phyloP scores from a whole-genome alignment of 2,888 invertebrate species.

The Macrostomum cliftonense region DNA sequence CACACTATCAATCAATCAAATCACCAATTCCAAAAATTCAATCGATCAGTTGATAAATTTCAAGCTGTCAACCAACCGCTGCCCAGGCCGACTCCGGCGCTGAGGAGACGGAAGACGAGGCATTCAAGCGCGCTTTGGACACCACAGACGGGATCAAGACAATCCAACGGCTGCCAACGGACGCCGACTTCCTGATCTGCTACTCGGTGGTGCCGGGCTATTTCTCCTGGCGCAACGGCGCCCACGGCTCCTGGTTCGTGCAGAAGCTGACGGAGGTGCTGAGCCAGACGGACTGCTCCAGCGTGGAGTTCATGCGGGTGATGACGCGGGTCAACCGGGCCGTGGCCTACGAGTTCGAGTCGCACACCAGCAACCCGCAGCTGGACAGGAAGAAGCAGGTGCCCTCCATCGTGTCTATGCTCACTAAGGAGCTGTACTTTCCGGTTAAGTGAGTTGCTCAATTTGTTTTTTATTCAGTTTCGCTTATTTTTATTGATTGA shows the following conservation, averaged over 20 bases:
- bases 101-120: too few species aligned
- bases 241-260: slow-evolving; percentile 85
- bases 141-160: too few species aligned
- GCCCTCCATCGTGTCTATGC: slow-evolving; percentile 29
- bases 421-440: slow-evolving; percentile 29
- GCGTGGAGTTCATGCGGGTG: slow-evolving; percentile 61
- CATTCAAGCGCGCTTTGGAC: too few species aligned
- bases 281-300: slow-evolving; percentile 48
- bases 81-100: too few species aligned
- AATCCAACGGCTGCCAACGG: slow-evolving; percentile 50
- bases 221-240: slow-evolving; percentile 82
- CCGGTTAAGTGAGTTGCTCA: slow-evolving; percentile 1
- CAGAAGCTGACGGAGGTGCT: slow-evolving; percentile 61
- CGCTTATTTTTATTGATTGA: too few species aligned
- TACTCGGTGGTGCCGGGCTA: slow-evolving; percentile 71
- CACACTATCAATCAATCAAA: too few species aligned
- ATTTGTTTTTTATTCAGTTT: too few species aligned
- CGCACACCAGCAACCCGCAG: slow-evolving; percentile 36
- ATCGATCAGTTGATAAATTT: too few species aligned
- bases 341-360: slow-evolving; percentile 75
- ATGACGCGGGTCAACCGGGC: slow-evolving; percentile 51
- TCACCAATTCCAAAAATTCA: too few species aligned
- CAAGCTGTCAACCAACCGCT: too few species aligned
- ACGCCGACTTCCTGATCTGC: slow-evolving; percentile 78
- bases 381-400: slow-evolving; percentile 28